Conservation (phyloP, 2,797 vertebrate species). For the Spizella passerina region DNA sequence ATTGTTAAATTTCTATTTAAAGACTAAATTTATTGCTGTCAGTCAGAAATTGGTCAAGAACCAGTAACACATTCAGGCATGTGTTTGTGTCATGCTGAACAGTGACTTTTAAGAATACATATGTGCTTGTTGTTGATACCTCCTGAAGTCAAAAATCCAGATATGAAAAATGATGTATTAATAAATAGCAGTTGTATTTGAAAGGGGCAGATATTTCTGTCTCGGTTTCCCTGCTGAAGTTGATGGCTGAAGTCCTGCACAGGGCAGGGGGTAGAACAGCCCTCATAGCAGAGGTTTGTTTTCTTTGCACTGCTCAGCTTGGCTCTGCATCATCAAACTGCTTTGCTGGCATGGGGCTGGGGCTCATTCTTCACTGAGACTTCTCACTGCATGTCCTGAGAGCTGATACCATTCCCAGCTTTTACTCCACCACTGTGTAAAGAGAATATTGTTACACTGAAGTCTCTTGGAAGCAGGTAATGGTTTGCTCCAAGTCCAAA, state of each 20-base stretch:
- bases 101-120: neutral
- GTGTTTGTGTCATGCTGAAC: fast-evolving
- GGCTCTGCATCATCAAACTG: neutral
- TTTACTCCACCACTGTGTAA: neutral
- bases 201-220: neutral
- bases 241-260: neutral
- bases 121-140: neutral
- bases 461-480: neutral
- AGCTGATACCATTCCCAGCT: neutral
- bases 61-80: neutral
- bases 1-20: neutral
- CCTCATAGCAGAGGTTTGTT: neutral
- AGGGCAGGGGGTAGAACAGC: neutral
- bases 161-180: neutral
- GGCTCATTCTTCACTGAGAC: neutral
- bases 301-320: neutral
- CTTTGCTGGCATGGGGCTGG: neutral
- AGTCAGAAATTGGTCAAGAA: neutral
- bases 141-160: neutral
- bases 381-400: neutral
- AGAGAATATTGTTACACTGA: neutral
- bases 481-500: neutral
- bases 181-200: neutral
- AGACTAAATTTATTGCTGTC: neutral
- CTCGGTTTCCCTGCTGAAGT: neutral